Percentiles rank a stretch among this genome's conserved stretches.
phyloP scores from a whole-genome alignment of 2,888 invertebrate species.

The Deroplatys truncata region DNA sequence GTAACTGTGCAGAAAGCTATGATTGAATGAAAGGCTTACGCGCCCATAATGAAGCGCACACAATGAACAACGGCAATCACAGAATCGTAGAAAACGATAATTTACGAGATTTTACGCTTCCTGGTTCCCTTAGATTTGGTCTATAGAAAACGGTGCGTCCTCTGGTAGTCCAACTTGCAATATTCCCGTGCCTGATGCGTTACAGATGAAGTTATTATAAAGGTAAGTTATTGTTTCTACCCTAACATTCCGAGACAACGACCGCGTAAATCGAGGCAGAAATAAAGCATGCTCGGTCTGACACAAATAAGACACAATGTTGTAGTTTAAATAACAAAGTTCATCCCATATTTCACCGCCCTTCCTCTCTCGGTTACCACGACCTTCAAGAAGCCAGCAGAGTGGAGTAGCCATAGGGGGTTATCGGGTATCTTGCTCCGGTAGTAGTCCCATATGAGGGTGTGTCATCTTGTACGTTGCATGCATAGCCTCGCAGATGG shows the following conservation, averaged over 20 bases:
- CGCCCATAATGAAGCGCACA: too few species aligned
- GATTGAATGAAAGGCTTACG: too few species aligned
- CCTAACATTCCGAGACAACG: not conserved
- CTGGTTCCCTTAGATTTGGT: too few species aligned
- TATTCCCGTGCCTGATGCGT: too few species aligned
- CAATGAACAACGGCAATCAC: too few species aligned
- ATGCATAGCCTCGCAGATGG: constrained; percentile 5
- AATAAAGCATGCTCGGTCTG: not conserved
- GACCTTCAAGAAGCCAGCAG: not conserved
- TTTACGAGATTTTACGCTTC: too few species aligned
- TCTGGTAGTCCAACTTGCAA: too few species aligned
- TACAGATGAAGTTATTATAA: not conserved
- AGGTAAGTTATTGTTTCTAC: not conserved
- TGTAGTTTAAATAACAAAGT: not conserved
- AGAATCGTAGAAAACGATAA: too few species aligned
- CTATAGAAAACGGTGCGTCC: too few species aligned
- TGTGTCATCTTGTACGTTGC: not conserved
- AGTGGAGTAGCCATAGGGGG: constrained; percentile 2
- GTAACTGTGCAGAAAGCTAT: too few species aligned
- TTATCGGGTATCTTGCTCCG: constrained; percentile 7
- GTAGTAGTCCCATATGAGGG: not conserved
- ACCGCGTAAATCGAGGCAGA: not conserved
- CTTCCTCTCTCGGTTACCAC: not conserved
- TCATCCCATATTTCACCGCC: constrained; percentile 6
- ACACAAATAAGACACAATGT: not conserved